A percentile compares a stretch with the other conserved stretches of the same genome.
Conservation (phyloP, 1,140 invertebrate species). For the Tenebrio molitor region DNA sequence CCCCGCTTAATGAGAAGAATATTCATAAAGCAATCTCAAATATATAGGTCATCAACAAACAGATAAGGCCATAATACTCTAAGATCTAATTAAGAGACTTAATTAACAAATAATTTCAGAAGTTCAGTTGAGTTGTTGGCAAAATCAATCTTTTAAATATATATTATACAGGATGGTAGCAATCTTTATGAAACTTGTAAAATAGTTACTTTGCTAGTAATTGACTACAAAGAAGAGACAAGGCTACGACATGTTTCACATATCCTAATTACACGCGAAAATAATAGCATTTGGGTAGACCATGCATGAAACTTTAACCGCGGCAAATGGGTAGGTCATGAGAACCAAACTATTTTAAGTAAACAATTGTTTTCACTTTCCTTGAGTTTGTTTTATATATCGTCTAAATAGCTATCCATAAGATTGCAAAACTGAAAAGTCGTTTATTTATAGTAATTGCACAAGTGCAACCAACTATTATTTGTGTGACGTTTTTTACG, state of each 20-base stretch:
- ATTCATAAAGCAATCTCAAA: slow-evolving; percentile 16
- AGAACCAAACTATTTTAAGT: slow-evolving; percentile 46
- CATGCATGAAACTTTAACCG: slow-evolving; percentile 54
- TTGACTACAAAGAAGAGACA: slow-evolving; percentile 4
- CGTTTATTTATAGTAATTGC: slow-evolving; percentile 52
- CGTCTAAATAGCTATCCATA: slow-evolving; percentile 52
- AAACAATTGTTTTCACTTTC: slow-evolving; percentile 63
- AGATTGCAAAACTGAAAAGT: slow-evolving; percentile 55
- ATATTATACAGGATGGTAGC: no score
- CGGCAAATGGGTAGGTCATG: slow-evolving; percentile 52
- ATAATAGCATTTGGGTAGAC: slow-evolving; percentile 46
- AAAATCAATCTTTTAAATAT: no score
- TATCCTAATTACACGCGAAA: slow-evolving; percentile 25
- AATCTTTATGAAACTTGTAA: not conserved
- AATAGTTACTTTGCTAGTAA: not conserved
- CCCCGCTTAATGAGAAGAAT: slow-evolving; percentile 22
- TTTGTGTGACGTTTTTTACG: slow-evolving; percentile 31
- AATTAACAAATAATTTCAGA: no score
- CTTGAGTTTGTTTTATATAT: slow-evolving; percentile 62
- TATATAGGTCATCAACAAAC: slow-evolving; percentile 11
- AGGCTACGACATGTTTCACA: slow-evolving; percentile 36
- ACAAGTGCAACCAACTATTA: slow-evolving; percentile 51
- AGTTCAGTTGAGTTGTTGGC: no score
- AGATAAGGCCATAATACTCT: not conserved
- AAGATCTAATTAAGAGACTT: no score